Base-by-base conservation (phyloP, 1,140 invertebrate genomes). In the Subanguina moxae region DNA sequence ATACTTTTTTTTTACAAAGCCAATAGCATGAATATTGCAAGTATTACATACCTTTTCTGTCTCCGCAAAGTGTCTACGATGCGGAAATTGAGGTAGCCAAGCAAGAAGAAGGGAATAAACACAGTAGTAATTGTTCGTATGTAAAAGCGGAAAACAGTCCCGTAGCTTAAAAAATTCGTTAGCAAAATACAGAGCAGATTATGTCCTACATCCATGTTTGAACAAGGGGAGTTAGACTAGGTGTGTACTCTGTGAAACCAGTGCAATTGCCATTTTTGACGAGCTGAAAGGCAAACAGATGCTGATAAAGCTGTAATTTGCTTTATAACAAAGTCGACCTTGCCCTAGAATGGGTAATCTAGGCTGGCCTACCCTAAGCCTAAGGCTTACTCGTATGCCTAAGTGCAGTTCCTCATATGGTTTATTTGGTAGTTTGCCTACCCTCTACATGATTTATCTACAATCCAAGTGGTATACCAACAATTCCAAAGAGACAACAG, bases 231-330 rank as follows among this genome's bases (percentile, higher is more conserved):
- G 76, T 71, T 25, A 76, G 30, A 19, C 32, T 52, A 19, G 67
- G 59, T 17, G 70, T 68, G 42, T 62, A 76, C 57, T 76, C 76
- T 13, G 58, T 74, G 17, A 76, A 21, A 28, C 48, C 76, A 7
- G 73, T 76, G 57, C 75, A 76, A 62, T 76, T 78, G 30, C 63
- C 72, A 25, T 76, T 78, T 57, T 72, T 65, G n/a, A 73, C 74
- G 38, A 74, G 52, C 72, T 73, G 25, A 57, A 56, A 1, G 8
- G 13, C n/a, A n/a, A n/a, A n/a, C n/a, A n/a, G n/a, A n/a, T n/a
- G n/a, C n/a, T n/a, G n/a, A n/a, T n/a, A n/a, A n/a, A n/a, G n/a
- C n/a, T n/a, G n/a, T n/a, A n/a, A n/a, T n/a, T n/a, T n/a, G n/a
- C n/a, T n/a, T n/a, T n/a, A n/a, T n/a, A n/a, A n/a, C n/a, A n/a